Base-by-base conservation (phyloP, 2,113 vertebrate species). In the Merops nubicus region DNA sequence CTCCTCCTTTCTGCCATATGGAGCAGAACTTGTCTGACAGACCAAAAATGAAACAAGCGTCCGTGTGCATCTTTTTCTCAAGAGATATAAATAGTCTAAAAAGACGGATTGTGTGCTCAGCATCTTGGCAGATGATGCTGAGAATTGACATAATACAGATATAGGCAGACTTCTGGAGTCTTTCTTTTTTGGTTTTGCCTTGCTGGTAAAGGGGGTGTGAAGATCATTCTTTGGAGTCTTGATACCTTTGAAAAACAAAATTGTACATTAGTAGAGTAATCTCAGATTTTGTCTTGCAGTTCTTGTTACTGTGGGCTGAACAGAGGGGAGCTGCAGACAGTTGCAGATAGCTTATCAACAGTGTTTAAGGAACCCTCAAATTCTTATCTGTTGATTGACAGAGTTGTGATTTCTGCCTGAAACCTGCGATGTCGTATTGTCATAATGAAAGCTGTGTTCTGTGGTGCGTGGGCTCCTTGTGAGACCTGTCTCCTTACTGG, bases 121-220 rank as follows among this genome's bases (percentile, higher is more conserved):
- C 25, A 65, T 57, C 50, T 65, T 96, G 89, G 85, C 50, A 88
- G 76, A 40, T 53, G 85, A 81, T 2, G 17, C 82, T 96, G 92
- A 88, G 64, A 91, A 74, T 13, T 84, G 95, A 89, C 64, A 72
- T 51, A 80, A 68, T 63, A 56, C 85, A 84, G 93, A 76, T 64
- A 63, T 0, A 76, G 45, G 64, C 29, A 74, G 23, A 50, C 54
- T 50, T 51, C 12, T 0, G 0, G 48, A 25, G 22, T 47, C 33
- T 65, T 77, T 60, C 11, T 60, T 36, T 12, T 40, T 40, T 81
- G 6, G 29, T 50, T 89, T 84, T 84, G 15, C 60, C 82, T 85
- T 85, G 26, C 36, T 75, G 12, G 67, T 73, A 12, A 47, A 50
- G 56, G 29, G 47, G 9, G 3, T 11, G 14, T 47, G 89, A 76